Base-by-base conservation (phyloP, 2,888 invertebrate genomes). In the Chymomyza fuscimana region DNA sequence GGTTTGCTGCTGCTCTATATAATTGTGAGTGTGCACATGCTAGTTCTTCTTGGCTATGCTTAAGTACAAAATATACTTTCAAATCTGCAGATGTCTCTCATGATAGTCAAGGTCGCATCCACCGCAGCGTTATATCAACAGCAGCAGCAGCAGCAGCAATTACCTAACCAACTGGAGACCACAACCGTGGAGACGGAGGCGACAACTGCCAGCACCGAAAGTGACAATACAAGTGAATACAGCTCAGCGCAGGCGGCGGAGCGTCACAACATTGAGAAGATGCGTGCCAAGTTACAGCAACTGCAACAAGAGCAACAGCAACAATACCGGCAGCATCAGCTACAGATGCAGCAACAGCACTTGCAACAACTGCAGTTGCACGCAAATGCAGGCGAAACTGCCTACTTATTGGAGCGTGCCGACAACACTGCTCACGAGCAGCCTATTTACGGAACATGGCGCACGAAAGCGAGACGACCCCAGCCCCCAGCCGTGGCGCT, bases 391-490 rank as follows among this genome's bases (percentile, higher is more conserved):
- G 83, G 88, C 79, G 90, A 90, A 86, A 89, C 86, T 73, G 88
- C 90, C 25, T 90, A 90, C 64, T 89, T 90, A 90, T 82, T 90
- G 88, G 90, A 90, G 89, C 90, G 90, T 89, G 85, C 80, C 80
- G 90, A 90, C 77, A 83, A 81, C 71, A 77, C 72, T 65, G 78
- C 74, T 63, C 79, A 22, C 50, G 77, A 82, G 66, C 86, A 84
- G 67, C 86, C 90, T 73, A 90, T 90, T 82, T 90, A 90, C 79
- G 90, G 89, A 80, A 89, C 90, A 78, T 90, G 90, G 90, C 89
- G 86, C 88, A 86, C 89, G 90, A 90, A 90, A 90, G 90, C 90
- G 90, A 90, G 86, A 89, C 90, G 90, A 87, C 87, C 90, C 70
- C 86, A 83, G 66, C 76, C 80, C 58, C 80, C 81, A 70, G 66